Conservation (phyloP, 2,888 invertebrate species). For the Lamproptera curius region DNA sequence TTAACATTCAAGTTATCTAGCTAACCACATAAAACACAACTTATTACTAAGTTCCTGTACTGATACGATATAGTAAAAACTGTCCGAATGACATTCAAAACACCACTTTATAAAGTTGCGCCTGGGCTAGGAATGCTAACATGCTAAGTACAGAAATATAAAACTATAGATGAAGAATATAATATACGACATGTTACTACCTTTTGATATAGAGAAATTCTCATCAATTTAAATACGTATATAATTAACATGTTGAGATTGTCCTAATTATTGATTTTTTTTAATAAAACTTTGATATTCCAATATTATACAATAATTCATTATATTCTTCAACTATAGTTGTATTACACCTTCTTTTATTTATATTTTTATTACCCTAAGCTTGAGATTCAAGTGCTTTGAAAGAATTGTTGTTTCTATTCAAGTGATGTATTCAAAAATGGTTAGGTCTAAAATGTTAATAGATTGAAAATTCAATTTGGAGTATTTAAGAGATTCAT, state of each 20-base stretch:
- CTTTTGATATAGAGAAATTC: background rate
- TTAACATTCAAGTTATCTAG: constrained; percentile 55
- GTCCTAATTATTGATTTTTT: too few species aligned
- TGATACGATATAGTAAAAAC: constrained; percentile 73
- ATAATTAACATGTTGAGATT: too few species aligned
- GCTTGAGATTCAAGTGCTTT: constrained; percentile 9
- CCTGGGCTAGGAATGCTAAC: background rate
- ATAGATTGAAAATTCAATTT: too few species aligned
- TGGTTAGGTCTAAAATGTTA: too few species aligned
- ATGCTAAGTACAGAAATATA: constrained; percentile 1
- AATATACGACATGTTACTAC: background rate
- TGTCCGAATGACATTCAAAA: constrained; percentile 40
- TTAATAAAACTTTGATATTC: too few species aligned
- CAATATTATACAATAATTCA: background rate
- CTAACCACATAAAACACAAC: constrained; percentile 66
- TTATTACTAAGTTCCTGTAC: constrained; percentile 73
- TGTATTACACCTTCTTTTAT: background rate
- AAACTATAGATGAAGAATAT: background rate
- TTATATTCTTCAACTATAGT: background rate
- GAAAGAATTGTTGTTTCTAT: background rate
- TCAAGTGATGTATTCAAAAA: background rate
- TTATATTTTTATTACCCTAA: background rate
- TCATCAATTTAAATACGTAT: too few species aligned
- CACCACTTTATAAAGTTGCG: background rate
- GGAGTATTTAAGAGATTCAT: background rate